Evolutionary conservation across 2,888 invertebrate genomes (phyloP).

Genomic region (Terebella lapidaria): DNA sequence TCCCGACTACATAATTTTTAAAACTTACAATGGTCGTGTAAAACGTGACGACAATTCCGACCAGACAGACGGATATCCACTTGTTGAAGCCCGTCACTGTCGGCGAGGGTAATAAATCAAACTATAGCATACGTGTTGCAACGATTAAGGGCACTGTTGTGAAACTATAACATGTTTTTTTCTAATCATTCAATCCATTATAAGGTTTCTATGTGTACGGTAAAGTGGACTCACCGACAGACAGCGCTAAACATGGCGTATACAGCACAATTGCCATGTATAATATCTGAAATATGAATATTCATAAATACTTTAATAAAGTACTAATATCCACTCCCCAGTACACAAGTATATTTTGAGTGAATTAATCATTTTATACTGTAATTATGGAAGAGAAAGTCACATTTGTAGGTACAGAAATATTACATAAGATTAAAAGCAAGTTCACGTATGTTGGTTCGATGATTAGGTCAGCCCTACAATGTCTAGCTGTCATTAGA

Average conservation of each 20-base stretch:
- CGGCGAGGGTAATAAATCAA: too few species aligned
- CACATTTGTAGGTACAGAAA: too few species aligned
- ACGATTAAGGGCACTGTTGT: too few species aligned
- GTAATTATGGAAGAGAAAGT: too few species aligned
- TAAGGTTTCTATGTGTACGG: too few species aligned
- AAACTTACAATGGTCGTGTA: constrained; percentile 53
- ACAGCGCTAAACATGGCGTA: constrained; percentile 48
- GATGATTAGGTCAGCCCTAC: too few species aligned
- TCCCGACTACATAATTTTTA: neutral
- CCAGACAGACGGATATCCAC: constrained; percentile 42
- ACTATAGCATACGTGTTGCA: too few species aligned
- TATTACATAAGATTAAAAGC: neutral
- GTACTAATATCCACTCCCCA: too few species aligned
- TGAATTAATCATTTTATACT: neutral
- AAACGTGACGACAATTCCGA: constrained; percentile 52
- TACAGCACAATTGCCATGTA: constrained; percentile 52
- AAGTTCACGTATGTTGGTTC: neutral
- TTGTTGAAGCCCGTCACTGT: constrained; percentile 50
- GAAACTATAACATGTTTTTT: too few species aligned
- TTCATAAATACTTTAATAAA: too few species aligned
- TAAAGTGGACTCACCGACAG: constrained; percentile 40
- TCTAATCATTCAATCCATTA: too few species aligned
- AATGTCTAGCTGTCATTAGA: too few species aligned
- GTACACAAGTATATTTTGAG: neutral
- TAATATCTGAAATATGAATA: constrained; percentile 34